Evolutionary conservation across 1,140 invertebrate species (phyloP).

Genomic region (Neoseiulus cucumeris): DNA sequence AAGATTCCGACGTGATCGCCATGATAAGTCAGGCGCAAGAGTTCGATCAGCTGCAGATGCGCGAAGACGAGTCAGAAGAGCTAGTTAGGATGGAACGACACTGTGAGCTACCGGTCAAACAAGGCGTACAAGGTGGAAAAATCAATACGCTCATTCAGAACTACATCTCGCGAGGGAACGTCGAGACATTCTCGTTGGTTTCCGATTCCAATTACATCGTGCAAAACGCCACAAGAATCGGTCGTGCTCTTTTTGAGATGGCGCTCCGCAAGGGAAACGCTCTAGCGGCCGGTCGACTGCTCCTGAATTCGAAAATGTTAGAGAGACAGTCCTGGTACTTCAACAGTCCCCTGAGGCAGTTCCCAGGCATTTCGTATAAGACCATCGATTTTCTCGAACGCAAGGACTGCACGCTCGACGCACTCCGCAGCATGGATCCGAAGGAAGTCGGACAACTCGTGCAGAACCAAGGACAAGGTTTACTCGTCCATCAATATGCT

Average conservation of each 20-base stretch:
- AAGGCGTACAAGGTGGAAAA: constrained; percentile 76
- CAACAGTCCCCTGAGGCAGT: constrained; percentile 66
- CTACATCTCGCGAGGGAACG: constrained; percentile 52
- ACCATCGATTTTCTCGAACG: constrained; percentile 28
- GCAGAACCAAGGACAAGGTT: constrained; percentile 28
- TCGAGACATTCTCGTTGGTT: constrained; percentile 68
- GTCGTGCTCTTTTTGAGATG: constrained; percentile 81
- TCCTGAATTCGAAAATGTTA: constrained; percentile 65
- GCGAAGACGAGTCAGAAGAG: constrained; percentile 84
- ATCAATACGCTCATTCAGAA: constrained; percentile 91
- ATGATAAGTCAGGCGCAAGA: constrained; percentile 79
- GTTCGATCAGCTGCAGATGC: constrained; percentile 68
- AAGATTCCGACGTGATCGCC: constrained; percentile 58
- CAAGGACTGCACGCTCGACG: constrained; percentile 22
- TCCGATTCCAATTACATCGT: constrained; percentile 84
- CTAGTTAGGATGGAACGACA: constrained; percentile 20
- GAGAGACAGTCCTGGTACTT: constrained; percentile 71
- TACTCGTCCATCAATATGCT: constrained; percentile 58
- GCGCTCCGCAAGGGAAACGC: constrained; percentile 70
- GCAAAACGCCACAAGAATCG: constrained; percentile 64
- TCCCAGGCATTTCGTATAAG: constrained; percentile 29
- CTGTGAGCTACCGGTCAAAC: constrained; percentile 52
- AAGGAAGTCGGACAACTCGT: constrained; percentile 28
- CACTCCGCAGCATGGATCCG: constrained; percentile 27
- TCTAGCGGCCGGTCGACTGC: constrained; percentile 55